Base-by-base conservation (phyloP, 2,888 invertebrate genomes). In the Oithona nana region DNA sequence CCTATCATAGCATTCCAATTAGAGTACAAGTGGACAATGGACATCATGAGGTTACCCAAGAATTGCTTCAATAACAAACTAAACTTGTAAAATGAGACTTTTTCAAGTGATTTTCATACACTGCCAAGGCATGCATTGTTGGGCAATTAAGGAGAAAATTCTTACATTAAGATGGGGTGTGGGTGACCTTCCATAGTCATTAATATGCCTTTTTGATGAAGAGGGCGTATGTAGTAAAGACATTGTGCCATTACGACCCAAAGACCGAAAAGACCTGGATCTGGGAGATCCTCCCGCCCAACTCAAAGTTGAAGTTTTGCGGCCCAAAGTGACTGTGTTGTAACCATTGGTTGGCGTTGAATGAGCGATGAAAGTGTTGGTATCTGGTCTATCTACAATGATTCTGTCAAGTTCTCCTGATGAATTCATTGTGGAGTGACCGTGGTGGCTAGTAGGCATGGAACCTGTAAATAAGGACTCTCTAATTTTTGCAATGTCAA, bases 341-440 rank as follows among this genome's bases (percentile, higher is more conserved):
- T 39, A 39, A 11, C 39, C 39, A 16, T 39, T 39, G 20, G 65
- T 66, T 50, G 66, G 66, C 39, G 65, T 67, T 64, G 68, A 78
- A n/a, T n/a, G n/a, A 16, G 79, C 76, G 68, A 88, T 86, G 73
- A 89, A 89, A 0, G 88, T 88, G 73, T 89, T 90, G 1, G 88
- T 89, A 70, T 89, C 89, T 0, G 81, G 50, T 49, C 59, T 22
- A 20, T 59, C 59, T 1, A 59, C 59, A 59, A 59, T 48, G 59
- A 29, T 24, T 20, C 22, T 26, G 26, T 24, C 24, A 28, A 49
- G 49, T 26, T 49, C 49, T 50, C 22, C 11, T 22, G 20, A 24
- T 50, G 59, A 59, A 3, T 20, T 16, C 22, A 16, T 16, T 20
- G 20, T 20, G 6, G 26, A 26, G 2, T 3, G 22, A 26, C 13